Conservation (phyloP, 2,113 vertebrate genomes). For the Pollachius pollachius region DNA sequence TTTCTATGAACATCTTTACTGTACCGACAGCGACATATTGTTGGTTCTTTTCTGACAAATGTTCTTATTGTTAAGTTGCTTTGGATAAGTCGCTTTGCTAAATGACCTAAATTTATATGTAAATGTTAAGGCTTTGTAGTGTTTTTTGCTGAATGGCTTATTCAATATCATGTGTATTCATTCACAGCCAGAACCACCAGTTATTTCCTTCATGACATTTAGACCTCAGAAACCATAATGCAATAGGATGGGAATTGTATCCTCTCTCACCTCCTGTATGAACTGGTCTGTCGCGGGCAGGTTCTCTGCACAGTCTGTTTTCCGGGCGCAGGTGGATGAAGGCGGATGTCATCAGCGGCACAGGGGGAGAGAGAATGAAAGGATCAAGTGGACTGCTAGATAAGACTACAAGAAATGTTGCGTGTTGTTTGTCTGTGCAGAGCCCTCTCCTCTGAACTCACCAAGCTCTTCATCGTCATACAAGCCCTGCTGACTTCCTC, state of each 20-base stretch:
- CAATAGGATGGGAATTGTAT: background rate
- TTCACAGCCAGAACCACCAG: background rate
- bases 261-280: conserved; percentile 78
- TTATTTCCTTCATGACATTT: background rate
- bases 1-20: background rate
- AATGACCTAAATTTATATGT: too few species aligned
- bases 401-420: background rate
- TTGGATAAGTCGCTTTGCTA: too few species aligned
- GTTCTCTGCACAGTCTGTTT: conserved; percentile 37
- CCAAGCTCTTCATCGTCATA: conserved; percentile 53
- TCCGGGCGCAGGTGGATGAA: conserved; percentile 63
- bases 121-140: too few species aligned
- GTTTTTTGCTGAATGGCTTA: background rate
- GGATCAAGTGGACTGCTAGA: background rate
- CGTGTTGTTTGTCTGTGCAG: background rate
- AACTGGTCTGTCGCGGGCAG: conserved; percentile 73
- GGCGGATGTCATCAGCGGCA: conserved; percentile 35
- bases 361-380: background rate
- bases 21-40: background rate
- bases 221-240: background rate
- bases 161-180: background rate
- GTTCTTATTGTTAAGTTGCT: too few species aligned
- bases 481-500: conserved; percentile 51
- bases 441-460: conserved; percentile 11
- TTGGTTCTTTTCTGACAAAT: too few species aligned